Evolutionary conservation across 2,888 invertebrate species (phyloP), one percentile per base, ranked within the genome.

Genomic region (Aphidoletes aphidimyza): DNA sequence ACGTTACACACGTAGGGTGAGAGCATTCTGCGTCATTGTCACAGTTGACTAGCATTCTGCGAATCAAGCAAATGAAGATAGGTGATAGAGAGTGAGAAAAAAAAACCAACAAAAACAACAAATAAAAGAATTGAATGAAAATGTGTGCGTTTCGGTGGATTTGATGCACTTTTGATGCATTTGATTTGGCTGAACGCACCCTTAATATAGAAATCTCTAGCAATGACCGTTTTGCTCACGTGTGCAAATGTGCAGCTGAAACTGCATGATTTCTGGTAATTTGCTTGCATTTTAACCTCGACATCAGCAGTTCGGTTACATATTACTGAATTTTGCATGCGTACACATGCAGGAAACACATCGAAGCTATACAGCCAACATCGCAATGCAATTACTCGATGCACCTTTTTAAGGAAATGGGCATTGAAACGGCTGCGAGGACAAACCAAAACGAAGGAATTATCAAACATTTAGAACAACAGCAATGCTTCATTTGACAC

Each of bases 11-110:
- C 2, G 3, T 30, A n/a, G n/a, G 30, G 8, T 69, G 30, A 69
- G 69, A 69, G 69, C 34, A 30, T 69, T 69, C 69, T 30, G 69
- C 69, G 30, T 69, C 69, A 69, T 69, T 69, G 69, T 69, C 69
- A 69, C 30, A 30, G 69, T 34, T 30, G 69, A 69, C 54, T 54
- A 69, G 69, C 30, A 14, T 30, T 26, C 34, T 11, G 69, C 69
- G n/a, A 69, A 69, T 30, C 11, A 69, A 26, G 5, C 22, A 26
- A 54, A 26, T 54, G 11, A 3, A 54, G 17, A 47, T 2, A 47
- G 47, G 17, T 17, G 47, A 47, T 11, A 47, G 17, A 11, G 47
- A 11, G 47, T 14, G 47, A 11, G n/a, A n/a, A n/a, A n/a, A n/a
- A n/a, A n/a, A n/a, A n/a, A n/a, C n/a, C n/a, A n/a, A n/a, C n/a